A percentile compares a stretch with the other conserved stretches of the same genome.
phyloP scores from a whole-genome alignment of 2,797 vertebrate species.

The Ispidina lecontei region DNA sequence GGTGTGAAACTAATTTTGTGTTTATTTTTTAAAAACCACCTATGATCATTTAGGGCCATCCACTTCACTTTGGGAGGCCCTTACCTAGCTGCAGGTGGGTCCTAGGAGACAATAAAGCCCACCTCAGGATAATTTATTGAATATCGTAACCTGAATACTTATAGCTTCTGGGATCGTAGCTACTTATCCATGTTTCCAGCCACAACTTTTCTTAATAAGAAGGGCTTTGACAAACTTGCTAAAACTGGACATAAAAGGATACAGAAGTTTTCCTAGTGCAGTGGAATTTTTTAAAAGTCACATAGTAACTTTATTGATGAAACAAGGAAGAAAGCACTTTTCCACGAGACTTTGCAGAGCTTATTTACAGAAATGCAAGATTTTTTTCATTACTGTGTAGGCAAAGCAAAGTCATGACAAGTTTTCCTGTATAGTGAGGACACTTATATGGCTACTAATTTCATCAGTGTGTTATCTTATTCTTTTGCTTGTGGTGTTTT shows the following conservation, averaged over 20 bases:
- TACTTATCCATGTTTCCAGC: slow-evolving; percentile 82
- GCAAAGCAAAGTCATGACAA: slow-evolving; percentile 21
- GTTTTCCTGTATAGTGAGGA: slow-evolving; percentile 62
- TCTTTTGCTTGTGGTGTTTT: neutral
- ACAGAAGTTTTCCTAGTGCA: slow-evolving; percentile 80
- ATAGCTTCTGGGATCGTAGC: slow-evolving; percentile 78
- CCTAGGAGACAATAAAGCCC: slow-evolving; percentile 80
- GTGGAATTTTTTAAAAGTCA: slow-evolving; percentile 82
- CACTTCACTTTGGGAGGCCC: slow-evolving; percentile 77
- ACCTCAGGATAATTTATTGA: slow-evolving; percentile 76
- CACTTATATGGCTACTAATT: slow-evolving; percentile 10
- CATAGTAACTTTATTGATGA: slow-evolving; percentile 83
- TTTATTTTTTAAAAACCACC: slow-evolving; percentile 81
- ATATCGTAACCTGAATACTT: slow-evolving; percentile 78
- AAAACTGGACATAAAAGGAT: slow-evolving; percentile 84
- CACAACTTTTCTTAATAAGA: slow-evolving; percentile 83
- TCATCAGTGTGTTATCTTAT: slow-evolving; percentile 41
- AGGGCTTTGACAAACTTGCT: slow-evolving; percentile 82
- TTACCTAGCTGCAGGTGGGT: slow-evolving; percentile 75
- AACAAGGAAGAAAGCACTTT: slow-evolving; percentile 82
- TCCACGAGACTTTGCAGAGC: slow-evolving; percentile 75
- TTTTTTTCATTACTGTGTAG: slow-evolving; percentile 68
- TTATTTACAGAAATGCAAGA: slow-evolving; percentile 78
- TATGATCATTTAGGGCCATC: slow-evolving; percentile 81
- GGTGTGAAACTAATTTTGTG: slow-evolving; percentile 83